Evolutionary conservation across 1,140 invertebrate genomes (phyloP), one percentile per base, ranked within the genome.

Genomic region (Pseudomyrmex sp.): DNA sequence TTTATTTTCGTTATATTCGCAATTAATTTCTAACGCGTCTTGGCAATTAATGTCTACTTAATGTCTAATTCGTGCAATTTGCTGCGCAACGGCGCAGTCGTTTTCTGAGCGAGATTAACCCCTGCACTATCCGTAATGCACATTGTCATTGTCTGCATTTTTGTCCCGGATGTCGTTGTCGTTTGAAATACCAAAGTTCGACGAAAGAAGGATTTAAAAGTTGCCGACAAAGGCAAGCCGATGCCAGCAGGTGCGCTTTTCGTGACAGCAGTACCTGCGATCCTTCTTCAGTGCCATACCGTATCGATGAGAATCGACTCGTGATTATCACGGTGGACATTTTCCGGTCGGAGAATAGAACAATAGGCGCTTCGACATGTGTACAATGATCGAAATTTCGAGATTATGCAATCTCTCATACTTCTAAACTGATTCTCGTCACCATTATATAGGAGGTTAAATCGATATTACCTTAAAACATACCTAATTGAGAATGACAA

Each of bases 221-320:
- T 72, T 61, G 76, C 76, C 76, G 76, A 80, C 76, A 80, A 80
- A 80, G 76, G 76, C 66, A 12, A 35, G 76, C 66, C 66, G 66
- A 80, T 54, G 66, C 20, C 44, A 80, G 66, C 54, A 72, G 76
- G 54, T 70, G 76, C 52, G 44, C 76, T 72, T 72, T 80, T 80
- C 54, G 65, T 56, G 52, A 48, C 23, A 61, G 13, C 44, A 59
- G 56, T 70, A 72, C 76, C 76, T 61, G 54, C 54, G 56, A 61
- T 72, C 72, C 76, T 72, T 59, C 52, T 70, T 79, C 46, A 12
- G 12, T 26, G 65, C 15, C n/a, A 9, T 54, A 54, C 74, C 18
- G 61, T 20, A 35, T 79, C 65, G 44, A 72, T 50, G 66, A 68
- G 62, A 5, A 77, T 77, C 18, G 62, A 77, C 44, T 56, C 5